Percentiles rank a stretch among this genome's conserved stretches.
Evolutionary conservation across 2,888 invertebrate genomes (phyloP).

Genomic region (Hyposoter didymator): DNA sequence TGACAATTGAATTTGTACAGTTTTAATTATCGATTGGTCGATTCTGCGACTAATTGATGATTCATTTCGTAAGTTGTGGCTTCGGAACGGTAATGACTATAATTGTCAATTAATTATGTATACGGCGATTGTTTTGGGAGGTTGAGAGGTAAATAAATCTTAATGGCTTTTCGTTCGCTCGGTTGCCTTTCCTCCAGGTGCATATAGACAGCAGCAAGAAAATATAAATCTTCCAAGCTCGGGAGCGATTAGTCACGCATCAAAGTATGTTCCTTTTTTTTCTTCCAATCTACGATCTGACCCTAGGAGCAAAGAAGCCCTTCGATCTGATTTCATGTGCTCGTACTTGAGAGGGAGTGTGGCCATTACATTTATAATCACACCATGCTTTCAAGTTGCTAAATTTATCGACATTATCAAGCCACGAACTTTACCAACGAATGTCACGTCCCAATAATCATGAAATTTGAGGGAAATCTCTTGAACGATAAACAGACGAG

Average conservation of each 20-base stretch:
- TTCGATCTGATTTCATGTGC: neutral
- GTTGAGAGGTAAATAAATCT: neutral
- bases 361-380: slow-evolving; percentile 8
- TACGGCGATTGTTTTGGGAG: neutral
- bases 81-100: neutral
- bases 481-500: neutral
- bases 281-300: neutral
- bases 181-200: neutral
- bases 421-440: neutral
- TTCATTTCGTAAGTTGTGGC: slow-evolving; percentile 1
- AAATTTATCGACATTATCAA: neutral
- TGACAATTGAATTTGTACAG: neutral
- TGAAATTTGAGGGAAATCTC: neutral
- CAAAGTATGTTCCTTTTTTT: neutral
- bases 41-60: neutral
- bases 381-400: neutral
- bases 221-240: neutral
- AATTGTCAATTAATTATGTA: neutral
- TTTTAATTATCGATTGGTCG: neutral
- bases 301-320: neutral
- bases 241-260: slow-evolving; percentile 18
- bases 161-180: slow-evolving; percentile 2
- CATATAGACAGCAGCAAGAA: neutral
- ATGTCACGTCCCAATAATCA: neutral
- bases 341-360: neutral